Evolutionary conservation across 2,797 vertebrate genomes (phyloP).

Genomic region (Pseudotriccus pelzelni): DNA sequence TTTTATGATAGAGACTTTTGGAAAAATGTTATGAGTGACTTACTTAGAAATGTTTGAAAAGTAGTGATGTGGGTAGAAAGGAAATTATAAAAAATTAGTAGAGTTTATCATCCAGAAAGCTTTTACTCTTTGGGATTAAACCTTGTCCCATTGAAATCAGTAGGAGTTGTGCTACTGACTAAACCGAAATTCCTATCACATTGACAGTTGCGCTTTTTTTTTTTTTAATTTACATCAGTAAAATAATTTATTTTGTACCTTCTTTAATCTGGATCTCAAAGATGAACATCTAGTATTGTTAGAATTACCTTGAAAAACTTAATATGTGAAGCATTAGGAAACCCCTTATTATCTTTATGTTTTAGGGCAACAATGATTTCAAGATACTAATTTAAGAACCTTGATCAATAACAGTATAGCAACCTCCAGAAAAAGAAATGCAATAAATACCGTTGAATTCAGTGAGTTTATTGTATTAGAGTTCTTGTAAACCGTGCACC

Average conservation of each 20-base stretch:
- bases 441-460: background rate
- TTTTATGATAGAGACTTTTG: background rate
- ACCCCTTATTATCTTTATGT: background rate
- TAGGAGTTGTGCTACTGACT: background rate
- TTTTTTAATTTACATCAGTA: background rate
- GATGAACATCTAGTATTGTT: background rate
- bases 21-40: background rate
- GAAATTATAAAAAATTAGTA: background rate
- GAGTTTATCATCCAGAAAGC: background rate
- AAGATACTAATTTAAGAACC: background rate
- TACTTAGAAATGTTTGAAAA: background rate
- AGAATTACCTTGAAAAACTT: background rate
- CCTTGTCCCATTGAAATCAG: background rate
- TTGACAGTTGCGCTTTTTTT: background rate
- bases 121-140: background rate
- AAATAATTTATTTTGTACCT: background rate
- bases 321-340: background rate
- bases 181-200: background rate
- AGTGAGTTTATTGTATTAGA: background rate
- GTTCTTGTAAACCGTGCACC: background rate
- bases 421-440: background rate
- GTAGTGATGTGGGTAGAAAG: background rate
- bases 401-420: background rate
- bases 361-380: background rate
- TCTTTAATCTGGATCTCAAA: background rate